These are phyloP conservation scores for Drosophila malerkotliana DNA, from an alignment of 1,140 invertebrate species.

Conservation along the genomic window DNA sequence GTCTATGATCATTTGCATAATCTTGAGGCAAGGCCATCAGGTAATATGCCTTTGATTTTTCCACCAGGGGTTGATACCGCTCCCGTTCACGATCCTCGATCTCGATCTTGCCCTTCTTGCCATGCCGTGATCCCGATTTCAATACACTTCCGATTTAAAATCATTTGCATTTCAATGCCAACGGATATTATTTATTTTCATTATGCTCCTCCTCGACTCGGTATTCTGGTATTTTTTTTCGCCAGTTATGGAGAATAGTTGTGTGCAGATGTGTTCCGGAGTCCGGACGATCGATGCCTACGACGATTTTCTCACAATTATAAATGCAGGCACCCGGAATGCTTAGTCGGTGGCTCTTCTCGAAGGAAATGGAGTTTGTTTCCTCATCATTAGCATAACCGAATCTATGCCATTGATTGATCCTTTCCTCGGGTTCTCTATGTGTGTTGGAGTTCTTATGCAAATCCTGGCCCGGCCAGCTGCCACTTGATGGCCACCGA, in stretches of 20 bases:
- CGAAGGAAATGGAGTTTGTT: constrained; percentile 12
- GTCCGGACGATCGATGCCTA: constrained; percentile 4
- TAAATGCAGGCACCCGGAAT: constrained; percentile 38
- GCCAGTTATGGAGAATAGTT: constrained; percentile 40
- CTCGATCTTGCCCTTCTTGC: constrained; percentile 21
- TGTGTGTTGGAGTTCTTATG: constrained; percentile 38
- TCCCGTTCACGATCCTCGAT: constrained; percentile 42
- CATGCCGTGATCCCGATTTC: constrained; percentile 29
- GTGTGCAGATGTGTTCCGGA: constrained; percentile 32
- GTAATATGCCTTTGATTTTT: constrained; percentile 12
- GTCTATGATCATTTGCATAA: constrained; percentile 41
- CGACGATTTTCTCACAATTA: constrained; percentile 58
- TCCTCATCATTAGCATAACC: constrained; percentile 41
- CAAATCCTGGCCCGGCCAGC: constrained; percentile 15
- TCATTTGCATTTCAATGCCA: constrained; percentile 61
- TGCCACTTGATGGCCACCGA: constrained; percentile 25
- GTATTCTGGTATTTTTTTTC: constrained; percentile 1
- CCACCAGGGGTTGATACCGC: constrained; percentile 29
- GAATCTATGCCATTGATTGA: constrained; percentile 40
- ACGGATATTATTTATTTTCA: constrained; percentile 61
- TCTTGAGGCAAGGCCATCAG: constrained; percentile 30
- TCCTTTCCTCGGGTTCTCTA: constrained; percentile 2
- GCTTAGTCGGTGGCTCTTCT: constrained; percentile 15
- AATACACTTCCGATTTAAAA: constrained; percentile 52
- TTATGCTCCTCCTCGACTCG: constrained; percentile 21